phyloP scores from a whole-genome alignment of 2,888 invertebrate species.

The Thyatira batis region DNA sequence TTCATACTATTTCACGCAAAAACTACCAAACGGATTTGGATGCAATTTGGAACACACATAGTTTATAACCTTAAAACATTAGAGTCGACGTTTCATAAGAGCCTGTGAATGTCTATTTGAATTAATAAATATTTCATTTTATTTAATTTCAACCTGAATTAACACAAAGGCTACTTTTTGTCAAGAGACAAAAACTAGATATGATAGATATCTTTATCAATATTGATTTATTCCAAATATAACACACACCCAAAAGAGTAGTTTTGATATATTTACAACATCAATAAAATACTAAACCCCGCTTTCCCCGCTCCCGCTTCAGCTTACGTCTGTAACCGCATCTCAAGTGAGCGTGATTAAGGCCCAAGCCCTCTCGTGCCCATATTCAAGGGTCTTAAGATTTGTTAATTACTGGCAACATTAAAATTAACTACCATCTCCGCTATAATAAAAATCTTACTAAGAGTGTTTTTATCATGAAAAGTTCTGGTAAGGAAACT shows the following conservation, averaged over 20 bases:
- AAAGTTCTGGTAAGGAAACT: constrained; percentile 25
- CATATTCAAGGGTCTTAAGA: constrained; percentile 73
- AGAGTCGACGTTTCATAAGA: too few relatives aligned
- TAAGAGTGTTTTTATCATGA: constrained; percentile 27
- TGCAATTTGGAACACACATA: too few relatives aligned
- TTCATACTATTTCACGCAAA: too few relatives aligned
- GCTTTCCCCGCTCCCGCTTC: constrained; percentile 24
- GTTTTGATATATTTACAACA: not conserved
- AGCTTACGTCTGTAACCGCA: constrained; percentile 19
- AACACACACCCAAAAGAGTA: not conserved
- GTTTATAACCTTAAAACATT: too few relatives aligned
- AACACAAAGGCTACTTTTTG: too few relatives aligned
- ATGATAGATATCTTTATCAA: too few relatives aligned
- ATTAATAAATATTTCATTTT: too few relatives aligned
- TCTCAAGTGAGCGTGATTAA: constrained; percentile 50
- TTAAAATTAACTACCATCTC: constrained; percentile 74
- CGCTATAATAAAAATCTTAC: constrained; percentile 57
- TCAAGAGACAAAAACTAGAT: too few relatives aligned
- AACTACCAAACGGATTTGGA: too few relatives aligned
- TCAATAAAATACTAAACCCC: not conserved
- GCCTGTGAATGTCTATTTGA: too few relatives aligned
- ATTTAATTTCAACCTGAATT: too few relatives aligned
- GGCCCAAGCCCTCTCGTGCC: constrained; percentile 52
- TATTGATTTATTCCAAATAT: too few relatives aligned
- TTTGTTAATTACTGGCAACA: constrained; percentile 76